phyloP scores from a whole-genome alignment of 2,888 invertebrate species.

The Philereme vetulata region DNA sequence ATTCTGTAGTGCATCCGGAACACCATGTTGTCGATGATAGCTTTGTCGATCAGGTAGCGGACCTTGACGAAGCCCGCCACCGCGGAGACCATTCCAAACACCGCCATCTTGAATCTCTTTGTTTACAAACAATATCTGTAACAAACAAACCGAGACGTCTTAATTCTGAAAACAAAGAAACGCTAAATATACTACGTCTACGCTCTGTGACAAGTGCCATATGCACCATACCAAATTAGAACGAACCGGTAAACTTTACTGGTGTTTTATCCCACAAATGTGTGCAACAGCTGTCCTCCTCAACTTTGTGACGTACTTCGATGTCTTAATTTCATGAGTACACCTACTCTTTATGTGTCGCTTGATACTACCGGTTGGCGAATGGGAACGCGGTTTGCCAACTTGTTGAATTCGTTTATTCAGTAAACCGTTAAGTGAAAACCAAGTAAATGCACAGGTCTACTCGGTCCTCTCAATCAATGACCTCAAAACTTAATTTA shows the following conservation, averaged over 20 bases:
- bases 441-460: slow-evolving; percentile 41
- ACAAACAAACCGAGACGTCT: slow-evolving; percentile 43
- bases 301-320: slow-evolving; percentile 43
- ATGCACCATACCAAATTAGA: slow-evolving; percentile 72
- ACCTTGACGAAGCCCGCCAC: slow-evolving; percentile 96
- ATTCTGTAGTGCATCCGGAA: slow-evolving; percentile 95
- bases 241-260: slow-evolving; percentile 71
- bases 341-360: slow-evolving; percentile 39
- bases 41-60: slow-evolving; percentile 94
- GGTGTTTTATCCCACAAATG: slow-evolving; percentile 65
- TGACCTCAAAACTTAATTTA: slow-evolving; percentile 75
- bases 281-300: slow-evolving; percentile 65
- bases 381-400: slow-evolving; percentile 41
- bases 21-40: slow-evolving; percentile 94
- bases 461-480: slow-evolving; percentile 65
- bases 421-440: slow-evolving; percentile 55
- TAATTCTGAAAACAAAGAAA: slow-evolving; percentile 52
- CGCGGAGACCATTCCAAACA: slow-evolving; percentile 93
- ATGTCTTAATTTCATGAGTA: slow-evolving; percentile 54
- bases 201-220: slow-evolving; percentile 68
- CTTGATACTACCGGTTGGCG: slow-evolving; percentile 46
- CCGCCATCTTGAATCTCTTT: slow-evolving; percentile 85
- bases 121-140: slow-evolving; percentile 58
- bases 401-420: slow-evolving; percentile 46
- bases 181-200: slow-evolving; percentile 60